Percentiles rank a stretch among this genome's conserved stretches.
Evolutionary conservation across 2,888 invertebrate genomes (phyloP).

Genomic region (Cybosia mesomella): DNA sequence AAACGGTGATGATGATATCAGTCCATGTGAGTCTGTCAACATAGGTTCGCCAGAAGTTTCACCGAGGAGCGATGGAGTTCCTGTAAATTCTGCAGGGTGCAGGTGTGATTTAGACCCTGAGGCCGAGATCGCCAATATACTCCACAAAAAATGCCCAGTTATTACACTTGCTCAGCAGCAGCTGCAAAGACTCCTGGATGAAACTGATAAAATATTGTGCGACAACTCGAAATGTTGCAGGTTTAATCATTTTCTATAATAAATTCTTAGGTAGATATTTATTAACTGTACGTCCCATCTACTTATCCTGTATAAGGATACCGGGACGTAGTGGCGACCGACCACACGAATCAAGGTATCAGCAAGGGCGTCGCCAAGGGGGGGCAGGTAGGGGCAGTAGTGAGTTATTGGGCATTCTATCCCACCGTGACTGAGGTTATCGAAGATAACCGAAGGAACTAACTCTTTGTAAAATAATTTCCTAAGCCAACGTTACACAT

Average conservation of each 20-base stretch:
- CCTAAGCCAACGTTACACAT: too few species aligned
- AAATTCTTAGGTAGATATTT: neutral
- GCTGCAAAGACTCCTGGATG: conserved; percentile 71
- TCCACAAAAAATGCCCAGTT: conserved; percentile 80
- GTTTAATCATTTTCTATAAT: conserved; percentile 44
- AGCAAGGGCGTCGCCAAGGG: neutral
- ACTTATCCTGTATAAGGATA: neutral
- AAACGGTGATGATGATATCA: conserved; percentile 59
- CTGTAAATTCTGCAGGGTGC: conserved; percentile 51
- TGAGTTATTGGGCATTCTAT: too few species aligned
- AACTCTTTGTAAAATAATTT: too few species aligned
- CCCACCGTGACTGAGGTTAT: too few species aligned
- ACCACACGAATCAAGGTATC: neutral
- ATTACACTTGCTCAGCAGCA: conserved; percentile 78
- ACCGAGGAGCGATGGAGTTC: conserved; percentile 58
- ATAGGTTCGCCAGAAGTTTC: conserved; percentile 56
- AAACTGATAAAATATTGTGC: conserved; percentile 71
- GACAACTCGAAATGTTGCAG: conserved; percentile 73
- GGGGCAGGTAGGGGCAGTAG: too few species aligned
- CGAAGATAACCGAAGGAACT: too few species aligned
- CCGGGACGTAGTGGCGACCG: neutral
- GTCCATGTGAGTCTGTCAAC: conserved; percentile 56
- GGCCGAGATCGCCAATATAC: conserved; percentile 71
- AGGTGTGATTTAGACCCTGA: conserved; percentile 72
- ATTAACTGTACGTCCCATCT: neutral